phyloP scores from a whole-genome alignment of 1,140 invertebrate genomes.

The Cyclargus thomasi region DNA sequence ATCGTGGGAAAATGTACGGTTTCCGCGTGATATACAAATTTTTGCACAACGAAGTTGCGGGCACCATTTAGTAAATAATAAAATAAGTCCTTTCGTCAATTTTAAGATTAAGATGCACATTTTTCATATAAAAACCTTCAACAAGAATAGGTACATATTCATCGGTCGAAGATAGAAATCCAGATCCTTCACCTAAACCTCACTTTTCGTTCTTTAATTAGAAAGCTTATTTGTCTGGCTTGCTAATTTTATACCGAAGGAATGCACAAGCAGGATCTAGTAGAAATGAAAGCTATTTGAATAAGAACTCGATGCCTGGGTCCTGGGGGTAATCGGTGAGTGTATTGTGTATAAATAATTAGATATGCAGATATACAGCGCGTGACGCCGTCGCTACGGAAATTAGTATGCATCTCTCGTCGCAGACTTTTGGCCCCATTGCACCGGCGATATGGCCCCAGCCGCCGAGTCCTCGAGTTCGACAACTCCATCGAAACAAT shows the following conservation, averaged over 20 bases:
- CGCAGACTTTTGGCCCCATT: not conserved
- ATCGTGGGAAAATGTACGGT: no score
- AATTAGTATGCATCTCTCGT: not conserved
- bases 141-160: no score
- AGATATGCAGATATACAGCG: not conserved
- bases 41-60: no score
- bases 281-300: not conserved
- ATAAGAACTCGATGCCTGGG: not conserved
- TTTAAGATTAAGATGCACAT: no score
- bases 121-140: no score
- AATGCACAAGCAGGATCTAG: not conserved
- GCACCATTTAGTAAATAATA: no score
- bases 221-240: constrained; percentile 2
- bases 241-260: not conserved
- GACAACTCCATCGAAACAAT: not conserved
- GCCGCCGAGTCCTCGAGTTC: not conserved
- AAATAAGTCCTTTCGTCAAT: no score
- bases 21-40: no score
- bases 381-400: not conserved
- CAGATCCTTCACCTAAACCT: not conserved
- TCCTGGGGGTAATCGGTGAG: not conserved
- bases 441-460: not conserved
- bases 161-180: no score
- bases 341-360: not conserved
- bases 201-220: not conserved